Base-by-base conservation (phyloP, 2,888 invertebrate genomes). In the Lycocerus yunnanus region DNA sequence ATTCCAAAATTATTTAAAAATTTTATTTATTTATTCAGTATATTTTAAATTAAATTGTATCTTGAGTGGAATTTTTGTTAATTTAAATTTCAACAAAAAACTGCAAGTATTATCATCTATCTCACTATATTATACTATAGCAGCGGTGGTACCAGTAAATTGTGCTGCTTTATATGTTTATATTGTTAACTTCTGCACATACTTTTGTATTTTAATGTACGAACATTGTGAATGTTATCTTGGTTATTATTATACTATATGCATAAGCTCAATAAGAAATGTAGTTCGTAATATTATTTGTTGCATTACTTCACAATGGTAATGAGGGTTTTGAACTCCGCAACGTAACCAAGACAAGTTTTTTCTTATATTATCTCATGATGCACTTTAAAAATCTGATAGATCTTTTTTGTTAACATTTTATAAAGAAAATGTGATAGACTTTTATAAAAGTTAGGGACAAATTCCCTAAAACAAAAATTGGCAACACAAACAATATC, bases 121-220 rank as follows among this genome's bases (percentile, higher is more conserved):
- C 43, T 43, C n/a, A 43, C 6, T 43, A n/a, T 8, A 43, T n/a
- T 43, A n/a, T n/a, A 43, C n/a, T n/a, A n/a, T n/a, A 21, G 1
- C 21, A n/a, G n/a, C 43, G n/a, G 6, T 43, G 43, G 2, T n/a
- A 13, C 5, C 13, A n/a, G 43, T 43, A 43, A 43, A 43, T 43
- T 43, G 43, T 10, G 8, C 43, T 43, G 65, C 70, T 74, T 43
- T 74, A 74, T 74, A 71, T 63, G 63, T 71, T 74, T 68, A 63
- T 68, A 74, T 74, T 74, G 74, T 74, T 74, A 71, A 71, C 74
- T 74, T 71, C 71, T 74, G 71, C 68, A 66, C 68, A 74, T 71
- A 74, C 71, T 74, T 74, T 71, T 70, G 70, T 68, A 58, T 27
- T 21, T 66, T 66, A 66, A 70, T 61, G 69, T 66, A 63, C 43